phyloP scores from a whole-genome alignment of 2,888 invertebrate genomes.

The Mythimna pallens region DNA sequence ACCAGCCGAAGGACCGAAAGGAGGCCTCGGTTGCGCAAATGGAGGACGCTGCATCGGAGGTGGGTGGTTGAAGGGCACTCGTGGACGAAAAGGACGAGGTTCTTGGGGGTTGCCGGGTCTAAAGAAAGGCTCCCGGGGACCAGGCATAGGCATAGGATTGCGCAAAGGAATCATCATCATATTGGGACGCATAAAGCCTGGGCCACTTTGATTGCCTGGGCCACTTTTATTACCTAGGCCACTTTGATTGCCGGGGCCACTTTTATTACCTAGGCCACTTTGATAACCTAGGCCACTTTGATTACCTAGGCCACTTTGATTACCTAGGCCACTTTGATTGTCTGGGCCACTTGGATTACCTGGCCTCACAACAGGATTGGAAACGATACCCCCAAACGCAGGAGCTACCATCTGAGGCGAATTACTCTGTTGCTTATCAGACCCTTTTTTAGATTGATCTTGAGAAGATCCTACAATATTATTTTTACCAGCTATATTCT shows the following conservation, averaged over 20 bases:
- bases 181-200: conserved; percentile 13
- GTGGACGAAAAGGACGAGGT: conserved; percentile 15
- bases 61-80: conserved; percentile 14
- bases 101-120: conserved; percentile 10
- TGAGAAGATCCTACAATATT: conserved; percentile 8
- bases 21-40: conserved; percentile 31
- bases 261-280: not conserved
- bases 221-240: not conserved
- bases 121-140: conserved; percentile 13
- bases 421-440: conserved; percentile 3
- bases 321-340: not conserved
- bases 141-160: conserved; percentile 21
- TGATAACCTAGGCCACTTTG: not conserved
- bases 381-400: not conserved
- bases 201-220: not conserved
- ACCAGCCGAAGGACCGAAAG: conserved; percentile 14
- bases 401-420: not conserved
- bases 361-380: not conserved
- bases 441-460: not conserved
- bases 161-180: not conserved
- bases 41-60: conserved; percentile 20
- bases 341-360: not conserved
- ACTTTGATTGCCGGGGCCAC: not conserved
- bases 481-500: not conserved
- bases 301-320: not conserved